Percentiles rank a stretch among this genome's conserved stretches.
Evolutionary conservation across 2,113 vertebrate genomes (phyloP).

Genomic region (Scytalopus superciliaris): DNA sequence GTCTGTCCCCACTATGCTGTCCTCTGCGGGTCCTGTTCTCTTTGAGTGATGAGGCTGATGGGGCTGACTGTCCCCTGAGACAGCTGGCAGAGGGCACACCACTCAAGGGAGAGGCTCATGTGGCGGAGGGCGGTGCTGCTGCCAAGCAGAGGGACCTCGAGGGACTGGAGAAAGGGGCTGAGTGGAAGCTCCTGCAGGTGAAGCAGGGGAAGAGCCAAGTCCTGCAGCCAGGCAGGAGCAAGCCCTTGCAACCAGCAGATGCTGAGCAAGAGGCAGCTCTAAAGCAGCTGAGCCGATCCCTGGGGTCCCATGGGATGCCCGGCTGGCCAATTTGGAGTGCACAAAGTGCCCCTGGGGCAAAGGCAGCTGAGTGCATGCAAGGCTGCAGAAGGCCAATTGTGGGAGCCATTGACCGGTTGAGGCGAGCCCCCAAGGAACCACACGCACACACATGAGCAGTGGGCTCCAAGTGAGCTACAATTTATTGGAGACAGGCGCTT

Average conservation of each 20-base stretch:
- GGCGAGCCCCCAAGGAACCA: too few relatives aligned
- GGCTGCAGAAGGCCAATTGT: background rate
- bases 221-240: background rate
- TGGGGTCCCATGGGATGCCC: background rate
- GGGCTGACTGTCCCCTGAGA: background rate
- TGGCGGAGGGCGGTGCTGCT: background rate
- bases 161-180: background rate
- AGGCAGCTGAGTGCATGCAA: background rate
- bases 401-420: too few relatives aligned
- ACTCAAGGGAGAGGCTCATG: background rate
- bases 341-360: too few relatives aligned
- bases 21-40: background rate
- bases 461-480: too few relatives aligned
- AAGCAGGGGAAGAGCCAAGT: background rate
- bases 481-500: too few relatives aligned
- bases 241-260: background rate
- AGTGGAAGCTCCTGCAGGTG: background rate
- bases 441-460: too few relatives aligned
- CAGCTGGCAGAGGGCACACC: background rate
- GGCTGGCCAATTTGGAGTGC: background rate
- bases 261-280: background rate
- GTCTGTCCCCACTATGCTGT: background rate
- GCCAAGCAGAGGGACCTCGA: background rate
- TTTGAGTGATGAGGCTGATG: background rate
- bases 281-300: background rate